phyloP scores from a whole-genome alignment of 2,888 invertebrate species.

The Uloborus plumipes region DNA sequence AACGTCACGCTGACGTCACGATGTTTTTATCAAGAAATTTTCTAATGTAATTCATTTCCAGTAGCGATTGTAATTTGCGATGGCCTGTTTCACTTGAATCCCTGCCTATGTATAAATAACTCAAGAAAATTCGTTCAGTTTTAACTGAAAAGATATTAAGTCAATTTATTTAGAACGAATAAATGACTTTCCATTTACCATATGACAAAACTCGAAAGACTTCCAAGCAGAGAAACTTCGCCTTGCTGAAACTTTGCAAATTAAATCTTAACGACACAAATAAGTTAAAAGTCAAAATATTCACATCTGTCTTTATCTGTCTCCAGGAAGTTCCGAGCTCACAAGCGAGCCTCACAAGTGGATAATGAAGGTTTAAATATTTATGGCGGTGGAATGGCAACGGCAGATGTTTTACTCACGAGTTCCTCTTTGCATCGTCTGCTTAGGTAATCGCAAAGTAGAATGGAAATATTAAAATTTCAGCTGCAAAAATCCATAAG shows the following conservation, averaged over 20 bases:
- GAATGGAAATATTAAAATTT: conserved; percentile 56
- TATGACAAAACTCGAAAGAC: too few species aligned
- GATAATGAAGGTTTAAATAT: conserved; percentile 51
- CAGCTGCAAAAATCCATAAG: conserved; percentile 15
- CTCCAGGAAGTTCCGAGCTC: conserved; percentile 24
- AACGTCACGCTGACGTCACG: too few species aligned
- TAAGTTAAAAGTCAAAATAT: not conserved
- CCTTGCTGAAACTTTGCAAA: not conserved
- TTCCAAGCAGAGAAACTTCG: too few species aligned
- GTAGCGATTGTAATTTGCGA: too few species aligned
- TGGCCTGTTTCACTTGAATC: too few species aligned
- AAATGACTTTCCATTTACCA: too few species aligned
- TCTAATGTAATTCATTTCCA: too few species aligned
- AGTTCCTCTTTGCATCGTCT: conserved; percentile 16
- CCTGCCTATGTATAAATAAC: too few species aligned
- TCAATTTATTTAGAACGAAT: too few species aligned
- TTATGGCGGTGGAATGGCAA: conserved; percentile 42
- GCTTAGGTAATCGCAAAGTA: conserved; percentile 39
- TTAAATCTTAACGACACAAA: not conserved
- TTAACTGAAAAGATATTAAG: too few species aligned
- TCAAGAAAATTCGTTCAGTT: too few species aligned
- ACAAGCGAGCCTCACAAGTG: conserved; percentile 10
- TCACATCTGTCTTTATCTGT: conserved; percentile 20
- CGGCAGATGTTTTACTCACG: conserved; percentile 44
- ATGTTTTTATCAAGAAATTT: too few species aligned